Evolutionary conservation across 2,113 vertebrate genomes (phyloP).

Genomic region (Muscicapa adusta): DNA sequence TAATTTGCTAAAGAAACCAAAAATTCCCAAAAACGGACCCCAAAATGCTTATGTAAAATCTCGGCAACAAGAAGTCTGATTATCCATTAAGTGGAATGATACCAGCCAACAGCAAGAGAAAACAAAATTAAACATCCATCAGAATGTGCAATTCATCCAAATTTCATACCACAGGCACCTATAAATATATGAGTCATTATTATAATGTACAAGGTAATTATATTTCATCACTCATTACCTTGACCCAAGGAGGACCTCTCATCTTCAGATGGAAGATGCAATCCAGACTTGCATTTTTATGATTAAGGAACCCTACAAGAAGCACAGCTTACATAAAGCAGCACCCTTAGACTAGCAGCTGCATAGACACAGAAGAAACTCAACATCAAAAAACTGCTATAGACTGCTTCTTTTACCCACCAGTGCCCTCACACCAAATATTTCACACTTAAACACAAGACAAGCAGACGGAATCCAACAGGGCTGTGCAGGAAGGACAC

Average conservation of each 20-base stretch:
- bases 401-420: background rate
- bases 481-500: background rate
- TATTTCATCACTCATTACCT: constrained; percentile 52
- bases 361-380: background rate
- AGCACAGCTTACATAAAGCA: background rate
- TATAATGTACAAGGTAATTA: constrained; percentile 53
- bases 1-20: background rate
- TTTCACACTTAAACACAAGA: background rate
- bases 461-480: background rate
- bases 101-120: constrained; percentile 42
- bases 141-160: constrained; percentile 43
- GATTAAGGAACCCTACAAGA: background rate
- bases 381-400: background rate
- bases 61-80: constrained; percentile 11
- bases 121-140: constrained; percentile 56
- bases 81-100: constrained; percentile 27
- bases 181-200: constrained; percentile 61
- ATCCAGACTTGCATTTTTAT: constrained; percentile 35
- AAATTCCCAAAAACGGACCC: background rate
- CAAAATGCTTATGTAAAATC: constrained; percentile 31
- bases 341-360: background rate
- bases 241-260: constrained; percentile 20
- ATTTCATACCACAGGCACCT: constrained; percentile 36
- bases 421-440: background rate
- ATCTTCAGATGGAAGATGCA: constrained; percentile 27